These are phyloP conservation scores for Loripinus fragilis DNA, from an alignment of 2,888 invertebrate genomes.

Conservation along the genomic window DNA sequence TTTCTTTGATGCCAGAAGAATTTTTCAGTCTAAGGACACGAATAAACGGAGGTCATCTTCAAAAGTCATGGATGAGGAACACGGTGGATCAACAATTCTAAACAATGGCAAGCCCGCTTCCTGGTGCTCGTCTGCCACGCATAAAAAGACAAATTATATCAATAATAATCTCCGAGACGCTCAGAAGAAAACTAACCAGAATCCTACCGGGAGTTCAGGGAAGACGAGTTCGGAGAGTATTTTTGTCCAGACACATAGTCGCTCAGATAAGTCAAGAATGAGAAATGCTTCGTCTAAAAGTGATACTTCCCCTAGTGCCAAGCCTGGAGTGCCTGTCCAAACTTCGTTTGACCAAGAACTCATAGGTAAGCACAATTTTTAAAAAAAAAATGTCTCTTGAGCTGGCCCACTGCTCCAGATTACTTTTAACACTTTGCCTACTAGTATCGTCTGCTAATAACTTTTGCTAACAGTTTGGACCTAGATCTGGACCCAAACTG, in stretches of 20 bases:
- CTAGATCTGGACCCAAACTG: no score
- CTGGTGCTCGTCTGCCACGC: slow-evolving; percentile 65
- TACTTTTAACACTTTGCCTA: no score
- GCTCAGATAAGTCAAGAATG: slow-evolving; percentile 41
- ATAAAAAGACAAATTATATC: slow-evolving; percentile 78
- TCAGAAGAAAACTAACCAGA: slow-evolving; percentile 69
- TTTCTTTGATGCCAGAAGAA: slow-evolving; percentile 77
- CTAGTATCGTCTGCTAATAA: no score
- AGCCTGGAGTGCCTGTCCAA: slow-evolving; percentile 63
- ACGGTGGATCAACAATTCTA: slow-evolving; percentile 62
- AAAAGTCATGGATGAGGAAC: slow-evolving; percentile 41
- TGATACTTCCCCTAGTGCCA: slow-evolving; percentile 36
- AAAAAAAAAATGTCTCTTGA: no score
- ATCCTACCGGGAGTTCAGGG: slow-evolving; percentile 33
- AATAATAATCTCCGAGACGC: slow-evolving; percentile 79
- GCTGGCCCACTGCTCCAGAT: no score
- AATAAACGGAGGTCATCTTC: slow-evolving; percentile 51
- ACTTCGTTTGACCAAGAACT: slow-evolving; percentile 73
- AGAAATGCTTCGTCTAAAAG: slow-evolving; percentile 30
- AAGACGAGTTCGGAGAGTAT: slow-evolving; percentile 33
- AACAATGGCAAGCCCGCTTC: slow-evolving; percentile 78
- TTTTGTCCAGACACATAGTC: slow-evolving; percentile 32
- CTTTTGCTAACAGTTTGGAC: no score
- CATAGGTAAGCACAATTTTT: slow-evolving; percentile 66
- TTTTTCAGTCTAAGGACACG: slow-evolving; percentile 72